Conservation (phyloP, 1,140 invertebrate species). For the Listronotus bonariensis region DNA sequence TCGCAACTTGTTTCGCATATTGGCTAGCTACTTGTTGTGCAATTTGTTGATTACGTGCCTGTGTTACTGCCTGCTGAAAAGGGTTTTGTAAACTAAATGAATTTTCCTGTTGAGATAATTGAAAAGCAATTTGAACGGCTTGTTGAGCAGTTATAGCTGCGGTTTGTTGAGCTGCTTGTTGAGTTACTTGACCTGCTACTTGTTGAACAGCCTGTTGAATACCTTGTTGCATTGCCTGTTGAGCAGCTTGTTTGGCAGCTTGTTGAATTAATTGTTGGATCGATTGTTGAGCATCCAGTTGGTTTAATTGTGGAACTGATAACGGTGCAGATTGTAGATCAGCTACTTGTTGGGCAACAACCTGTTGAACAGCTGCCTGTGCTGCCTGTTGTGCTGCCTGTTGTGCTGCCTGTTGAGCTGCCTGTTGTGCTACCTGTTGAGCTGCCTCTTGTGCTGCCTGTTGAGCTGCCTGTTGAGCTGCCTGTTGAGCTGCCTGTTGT, state of each 20-base stretch:
- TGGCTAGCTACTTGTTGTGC: background rate
- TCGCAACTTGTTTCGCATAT: background rate
- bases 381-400: no score
- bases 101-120: background rate
- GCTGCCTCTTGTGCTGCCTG: no score
- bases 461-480: no score
- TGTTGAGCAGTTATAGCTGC: background rate
- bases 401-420: no score
- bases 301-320: no score
- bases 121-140: background rate
- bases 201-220: background rate
- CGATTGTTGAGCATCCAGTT: no score
- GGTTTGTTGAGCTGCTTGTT: background rate
- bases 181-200: background rate
- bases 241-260: background rate
- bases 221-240: background rate
- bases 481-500: no score
- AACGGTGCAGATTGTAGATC: no score
- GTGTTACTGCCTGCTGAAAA: background rate
- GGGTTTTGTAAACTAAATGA: background rate
- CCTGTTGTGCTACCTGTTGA: no score
- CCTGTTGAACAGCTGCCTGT: no score
- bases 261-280: background rate
- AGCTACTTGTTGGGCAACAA: no score
- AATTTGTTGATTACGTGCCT: background rate